Evolutionary conservation across 1,140 invertebrate species (phyloP).

Genomic region (Fopius arisanus): DNA sequence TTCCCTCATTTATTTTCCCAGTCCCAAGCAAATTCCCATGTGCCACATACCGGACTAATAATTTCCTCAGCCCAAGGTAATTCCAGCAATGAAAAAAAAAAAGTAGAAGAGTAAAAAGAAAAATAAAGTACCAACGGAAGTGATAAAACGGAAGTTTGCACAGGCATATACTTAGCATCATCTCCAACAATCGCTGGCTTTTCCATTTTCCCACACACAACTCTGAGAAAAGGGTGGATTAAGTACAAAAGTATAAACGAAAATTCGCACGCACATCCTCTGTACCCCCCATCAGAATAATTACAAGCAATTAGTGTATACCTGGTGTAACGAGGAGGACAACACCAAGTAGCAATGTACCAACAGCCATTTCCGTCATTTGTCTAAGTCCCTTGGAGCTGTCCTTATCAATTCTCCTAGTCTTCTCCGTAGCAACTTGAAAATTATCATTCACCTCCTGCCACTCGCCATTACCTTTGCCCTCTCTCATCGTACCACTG

Average conservation of each 20-base stretch:
- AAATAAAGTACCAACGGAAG: background rate
- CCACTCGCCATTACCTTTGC: background rate
- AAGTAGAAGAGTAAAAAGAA: background rate
- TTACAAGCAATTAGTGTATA: slow-evolving; percentile 32
- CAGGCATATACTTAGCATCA: background rate
- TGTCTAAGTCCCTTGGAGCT: slow-evolving; percentile 53
- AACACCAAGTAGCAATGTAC: slow-evolving; percentile 57
- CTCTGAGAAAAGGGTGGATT: background rate
- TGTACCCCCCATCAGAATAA: background rate
- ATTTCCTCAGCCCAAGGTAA: too few relatives aligned
- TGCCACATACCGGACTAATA: background rate
- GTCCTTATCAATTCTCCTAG: slow-evolving; percentile 46
- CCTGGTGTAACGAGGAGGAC: slow-evolving; percentile 61
- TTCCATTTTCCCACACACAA: slow-evolving; percentile 6
- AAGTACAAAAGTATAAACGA: background rate
- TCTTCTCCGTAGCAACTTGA: slow-evolving; percentile 42
- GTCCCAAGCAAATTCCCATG: background rate
- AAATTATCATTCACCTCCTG: slow-evolving; percentile 31
- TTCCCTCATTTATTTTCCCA: too few relatives aligned
- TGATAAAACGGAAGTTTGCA: background rate
- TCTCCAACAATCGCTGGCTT: background rate
- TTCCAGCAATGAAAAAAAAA: background rate
- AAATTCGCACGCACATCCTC: slow-evolving; percentile 2
- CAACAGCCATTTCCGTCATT: slow-evolving; percentile 56
- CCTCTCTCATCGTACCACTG: slow-evolving; percentile 2